Percentiles rank a stretch among this genome's conserved stretches.
phyloP scores from a whole-genome alignment of 2,113 vertebrate species.

The Formicarius rufipectus region DNA sequence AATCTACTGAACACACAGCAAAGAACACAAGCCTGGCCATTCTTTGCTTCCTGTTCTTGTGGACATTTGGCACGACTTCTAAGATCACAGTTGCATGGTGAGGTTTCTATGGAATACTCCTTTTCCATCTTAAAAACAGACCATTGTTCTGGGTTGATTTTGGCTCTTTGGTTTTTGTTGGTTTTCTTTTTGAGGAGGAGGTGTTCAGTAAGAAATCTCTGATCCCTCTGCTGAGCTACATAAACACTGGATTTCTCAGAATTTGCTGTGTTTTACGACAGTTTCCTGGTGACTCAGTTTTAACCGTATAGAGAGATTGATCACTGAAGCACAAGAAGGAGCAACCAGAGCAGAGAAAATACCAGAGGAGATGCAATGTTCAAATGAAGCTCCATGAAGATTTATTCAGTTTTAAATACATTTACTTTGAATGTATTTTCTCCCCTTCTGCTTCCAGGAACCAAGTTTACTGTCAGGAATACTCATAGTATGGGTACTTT shows the following conservation, averaged over 20 bases:
- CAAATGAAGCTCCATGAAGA: background rate
- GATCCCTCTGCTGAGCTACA: background rate
- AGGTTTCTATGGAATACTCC: background rate
- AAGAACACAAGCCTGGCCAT: background rate
- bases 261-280: background rate
- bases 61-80: background rate
- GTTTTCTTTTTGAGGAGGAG: background rate
- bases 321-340: background rate
- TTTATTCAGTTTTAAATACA: slow-evolving; percentile 42
- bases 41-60: fast-evolving
- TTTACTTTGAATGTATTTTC: slow-evolving; percentile 51
- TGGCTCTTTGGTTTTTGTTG: background rate
- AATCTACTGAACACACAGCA: background rate
- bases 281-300: background rate
- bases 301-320: background rate
- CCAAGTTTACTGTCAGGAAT: slow-evolving; percentile 19
- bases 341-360: background rate
- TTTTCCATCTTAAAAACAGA: background rate
- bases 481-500: background rate
- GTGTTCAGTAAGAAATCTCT: background rate
- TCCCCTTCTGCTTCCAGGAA: slow-evolving; percentile 47
- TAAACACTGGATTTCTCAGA: background rate
- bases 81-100: fast-evolving
- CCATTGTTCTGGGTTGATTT: background rate
- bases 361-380: slow-evolving; percentile 2